A percentile compares a stretch with the other conserved stretches of the same genome.
These are phyloP conservation scores for Trinorchestia longiramus DNA, from an alignment of 1,140 invertebrate genomes.

Conservation along the genomic window DNA sequence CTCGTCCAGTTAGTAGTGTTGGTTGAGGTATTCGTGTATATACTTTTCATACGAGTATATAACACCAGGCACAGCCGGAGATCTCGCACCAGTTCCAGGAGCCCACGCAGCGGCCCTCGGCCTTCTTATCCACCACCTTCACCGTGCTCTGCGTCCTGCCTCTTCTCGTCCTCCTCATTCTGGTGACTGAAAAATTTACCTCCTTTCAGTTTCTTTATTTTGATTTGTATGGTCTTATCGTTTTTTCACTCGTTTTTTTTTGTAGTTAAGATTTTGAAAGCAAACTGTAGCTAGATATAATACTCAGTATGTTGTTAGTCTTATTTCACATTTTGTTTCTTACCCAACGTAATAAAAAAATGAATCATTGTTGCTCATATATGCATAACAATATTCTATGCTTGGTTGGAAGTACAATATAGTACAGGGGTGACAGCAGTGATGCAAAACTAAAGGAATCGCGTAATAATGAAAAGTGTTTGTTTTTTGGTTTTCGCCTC, in stretches of 20 bases:
- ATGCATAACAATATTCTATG: neutral
- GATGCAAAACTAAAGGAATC: too few species aligned
- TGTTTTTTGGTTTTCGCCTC: neutral
- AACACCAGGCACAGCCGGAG: conserved; percentile 64
- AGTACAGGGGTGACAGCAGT: too few species aligned
- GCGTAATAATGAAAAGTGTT: too few species aligned
- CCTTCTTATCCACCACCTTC: conserved; percentile 89
- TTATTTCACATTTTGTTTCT: neutral
- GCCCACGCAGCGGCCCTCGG: conserved; percentile 90
- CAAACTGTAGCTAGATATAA: too few species aligned
- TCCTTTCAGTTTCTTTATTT: too few species aligned
- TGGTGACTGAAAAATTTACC: conserved; percentile 38
- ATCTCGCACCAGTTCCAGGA: conserved; percentile 89
- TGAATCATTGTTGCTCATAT: neutral
- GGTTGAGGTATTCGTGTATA: neutral
- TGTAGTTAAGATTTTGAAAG: too few species aligned
- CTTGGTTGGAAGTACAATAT: neutral
- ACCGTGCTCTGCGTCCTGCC: conserved; percentile 86
- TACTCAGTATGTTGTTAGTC: neutral
- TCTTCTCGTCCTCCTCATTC: conserved; percentile 81
- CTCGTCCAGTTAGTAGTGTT: neutral
- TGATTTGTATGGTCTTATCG: too few species aligned
- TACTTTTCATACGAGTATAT: neutral
- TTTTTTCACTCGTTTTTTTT: too few species aligned
- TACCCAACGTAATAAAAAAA: neutral